Conservation (phyloP, 2,797 vertebrate genomes). For the Tamandua tetradactyla region DNA sequence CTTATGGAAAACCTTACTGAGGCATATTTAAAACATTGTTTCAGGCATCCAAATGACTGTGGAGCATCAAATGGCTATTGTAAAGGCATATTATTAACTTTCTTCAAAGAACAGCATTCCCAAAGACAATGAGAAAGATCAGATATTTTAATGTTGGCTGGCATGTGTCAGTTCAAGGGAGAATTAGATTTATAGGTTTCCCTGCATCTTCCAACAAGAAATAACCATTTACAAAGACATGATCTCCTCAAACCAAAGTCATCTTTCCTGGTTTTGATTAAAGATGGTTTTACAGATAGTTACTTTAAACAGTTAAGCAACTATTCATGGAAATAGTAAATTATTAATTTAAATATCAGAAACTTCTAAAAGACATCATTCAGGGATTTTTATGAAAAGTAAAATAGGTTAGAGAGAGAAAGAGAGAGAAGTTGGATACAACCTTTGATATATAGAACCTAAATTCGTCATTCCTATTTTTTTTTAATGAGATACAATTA, state of each 20-base stretch:
- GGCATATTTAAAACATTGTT: not conserved
- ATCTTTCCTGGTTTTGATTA: not conserved
- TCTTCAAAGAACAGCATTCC: not conserved
- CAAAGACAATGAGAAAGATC: not conserved
- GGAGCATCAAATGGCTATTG: not conserved
- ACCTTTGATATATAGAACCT: not conserved
- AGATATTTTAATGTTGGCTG: not conserved
- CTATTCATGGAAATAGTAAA: not conserved
- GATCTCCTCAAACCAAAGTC: not conserved
- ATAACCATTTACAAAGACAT: not conserved
- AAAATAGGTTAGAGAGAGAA: too few species aligned
- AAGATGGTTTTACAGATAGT: not conserved
- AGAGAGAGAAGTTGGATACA: not conserved
- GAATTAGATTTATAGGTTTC: not conserved
- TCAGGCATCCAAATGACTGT: not conserved
- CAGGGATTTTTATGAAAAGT: not conserved
- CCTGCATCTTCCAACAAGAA: not conserved
- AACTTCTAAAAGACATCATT: not conserved
- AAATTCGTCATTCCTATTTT: not conserved
- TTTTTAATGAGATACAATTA: not conserved
- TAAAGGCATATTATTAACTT: not conserved
- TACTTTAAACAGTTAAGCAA: not conserved
- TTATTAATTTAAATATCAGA: not conserved
- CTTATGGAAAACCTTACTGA: not conserved
- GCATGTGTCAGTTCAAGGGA: not conserved